These are phyloP conservation scores for Troides oblongomaculatus DNA, from an alignment of 2,888 invertebrate genomes.

Conservation along the genomic window DNA sequence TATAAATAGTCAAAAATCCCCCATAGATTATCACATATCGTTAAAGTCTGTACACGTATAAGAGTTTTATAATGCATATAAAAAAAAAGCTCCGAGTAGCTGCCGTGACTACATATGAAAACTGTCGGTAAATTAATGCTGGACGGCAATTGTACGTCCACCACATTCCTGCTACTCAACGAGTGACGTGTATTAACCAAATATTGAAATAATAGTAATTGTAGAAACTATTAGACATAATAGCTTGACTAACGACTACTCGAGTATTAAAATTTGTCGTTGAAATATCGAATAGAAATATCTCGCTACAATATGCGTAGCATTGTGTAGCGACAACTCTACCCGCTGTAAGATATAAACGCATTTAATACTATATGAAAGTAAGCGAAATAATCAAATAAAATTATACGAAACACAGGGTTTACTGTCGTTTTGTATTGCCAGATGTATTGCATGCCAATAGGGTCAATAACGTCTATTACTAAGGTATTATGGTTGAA, in stretches of 20 bases:
- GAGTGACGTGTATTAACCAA: neutral
- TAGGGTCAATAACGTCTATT: constrained; percentile 16
- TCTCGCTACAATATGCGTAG: constrained; percentile 18
- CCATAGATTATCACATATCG: constrained; percentile 10
- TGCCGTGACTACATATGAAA: constrained; percentile 22
- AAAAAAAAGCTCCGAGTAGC: constrained; percentile 16
- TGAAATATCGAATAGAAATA: neutral
- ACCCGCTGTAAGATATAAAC: constrained; percentile 18
- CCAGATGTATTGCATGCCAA: constrained; percentile 5
- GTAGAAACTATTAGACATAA: neutral
- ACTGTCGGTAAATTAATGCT: constrained; percentile 5
- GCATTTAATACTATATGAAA: constrained; percentile 3
- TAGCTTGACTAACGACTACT: neutral
- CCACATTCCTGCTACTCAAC: neutral
- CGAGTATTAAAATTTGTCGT: too few relatives aligned
- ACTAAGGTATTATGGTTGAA: constrained; percentile 12
- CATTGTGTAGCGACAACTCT: constrained; percentile 13
- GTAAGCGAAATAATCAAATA: neutral
- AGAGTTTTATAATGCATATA: constrained; percentile 14
- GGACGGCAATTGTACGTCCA: neutral
- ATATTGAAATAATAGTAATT: neutral
- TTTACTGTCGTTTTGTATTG: constrained; percentile 9
- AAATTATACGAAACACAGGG: neutral
- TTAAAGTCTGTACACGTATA: constrained; percentile 21
- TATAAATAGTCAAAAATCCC: constrained; percentile 16